Evolutionary conservation across 2,797 vertebrate species (phyloP).

Genomic region (Coregonus suidteri): DNA sequence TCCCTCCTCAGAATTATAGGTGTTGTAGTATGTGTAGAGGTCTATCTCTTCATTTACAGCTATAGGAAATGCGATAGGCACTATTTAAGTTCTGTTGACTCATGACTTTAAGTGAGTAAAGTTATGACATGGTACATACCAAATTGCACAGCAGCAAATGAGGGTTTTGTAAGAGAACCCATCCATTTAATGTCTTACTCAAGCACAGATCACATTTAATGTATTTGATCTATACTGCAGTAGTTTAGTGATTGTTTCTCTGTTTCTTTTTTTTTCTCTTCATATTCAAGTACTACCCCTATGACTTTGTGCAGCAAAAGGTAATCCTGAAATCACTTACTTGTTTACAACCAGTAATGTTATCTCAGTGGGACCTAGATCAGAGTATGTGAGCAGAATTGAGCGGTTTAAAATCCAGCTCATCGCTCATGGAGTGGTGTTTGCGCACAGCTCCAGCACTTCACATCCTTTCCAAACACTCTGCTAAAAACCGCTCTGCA

Average conservation of each 20-base stretch:
- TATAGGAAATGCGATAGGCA: not conserved
- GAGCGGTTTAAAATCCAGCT: no score
- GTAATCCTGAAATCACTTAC: constrained; percentile 44
- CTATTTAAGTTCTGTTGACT: not conserved
- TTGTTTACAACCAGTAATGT: not conserved
- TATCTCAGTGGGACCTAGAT: no score
- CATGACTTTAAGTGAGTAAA: not conserved
- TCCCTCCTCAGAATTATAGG: not conserved
- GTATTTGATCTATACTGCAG: not conserved
- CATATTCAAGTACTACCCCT: constrained; percentile 75
- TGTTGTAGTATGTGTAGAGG: not conserved
- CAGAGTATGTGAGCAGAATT: no score
- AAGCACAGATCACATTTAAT: not conserved
- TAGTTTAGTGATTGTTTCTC: not conserved
- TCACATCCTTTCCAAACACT: no score
- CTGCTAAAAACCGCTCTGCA: no score
- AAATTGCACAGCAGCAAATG: constrained; percentile 3
- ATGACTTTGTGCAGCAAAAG: constrained; percentile 72
- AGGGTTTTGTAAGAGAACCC: not conserved
- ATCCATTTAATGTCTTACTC: no score
- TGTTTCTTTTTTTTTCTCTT: constrained; percentile 31
- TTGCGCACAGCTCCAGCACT: no score
- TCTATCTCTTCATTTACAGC: constrained; percentile 2
- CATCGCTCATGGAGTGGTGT: no score
- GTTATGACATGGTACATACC: not conserved